Evolutionary conservation across 2,888 invertebrate species (phyloP).

Genomic region (Drosophila robusta): DNA sequence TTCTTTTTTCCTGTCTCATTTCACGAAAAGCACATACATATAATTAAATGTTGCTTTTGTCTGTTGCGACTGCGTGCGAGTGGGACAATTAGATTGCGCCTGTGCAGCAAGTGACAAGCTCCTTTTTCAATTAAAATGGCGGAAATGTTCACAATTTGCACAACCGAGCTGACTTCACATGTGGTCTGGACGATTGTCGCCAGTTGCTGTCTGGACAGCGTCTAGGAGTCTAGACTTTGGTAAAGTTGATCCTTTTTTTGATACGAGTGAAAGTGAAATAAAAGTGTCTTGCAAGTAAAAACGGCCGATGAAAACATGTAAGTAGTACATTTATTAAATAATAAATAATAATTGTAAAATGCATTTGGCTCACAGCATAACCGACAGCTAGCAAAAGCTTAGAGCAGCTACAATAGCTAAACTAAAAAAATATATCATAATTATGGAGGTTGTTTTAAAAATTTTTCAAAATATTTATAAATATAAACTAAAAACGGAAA

Average conservation of each 20-base stretch:
- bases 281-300: background rate
- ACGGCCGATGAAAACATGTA: background rate
- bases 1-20: background rate
- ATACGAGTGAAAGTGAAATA: background rate
- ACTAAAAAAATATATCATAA: no score
- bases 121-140: background rate
- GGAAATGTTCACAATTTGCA: background rate
- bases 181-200: no score
- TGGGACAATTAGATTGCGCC: background rate
- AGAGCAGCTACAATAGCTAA: no score
- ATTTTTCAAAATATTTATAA: no score
- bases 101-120: background rate
- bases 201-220: background rate
- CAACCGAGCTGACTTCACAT: background rate
- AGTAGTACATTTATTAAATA: background rate
- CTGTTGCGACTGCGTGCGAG: conserved; percentile 10
- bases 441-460: no score
- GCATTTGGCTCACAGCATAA: background rate
- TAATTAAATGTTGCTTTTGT: no score
- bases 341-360: background rate
- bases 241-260: background rate
- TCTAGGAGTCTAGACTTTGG: background rate
- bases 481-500: no score
- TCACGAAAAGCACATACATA: background rate
- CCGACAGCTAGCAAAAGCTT: no score